Evolutionary conservation across 2,888 invertebrate genomes (phyloP), one percentile per base, ranked within the genome.

Genomic region (Scaptomyza cyrtandrae): DNA sequence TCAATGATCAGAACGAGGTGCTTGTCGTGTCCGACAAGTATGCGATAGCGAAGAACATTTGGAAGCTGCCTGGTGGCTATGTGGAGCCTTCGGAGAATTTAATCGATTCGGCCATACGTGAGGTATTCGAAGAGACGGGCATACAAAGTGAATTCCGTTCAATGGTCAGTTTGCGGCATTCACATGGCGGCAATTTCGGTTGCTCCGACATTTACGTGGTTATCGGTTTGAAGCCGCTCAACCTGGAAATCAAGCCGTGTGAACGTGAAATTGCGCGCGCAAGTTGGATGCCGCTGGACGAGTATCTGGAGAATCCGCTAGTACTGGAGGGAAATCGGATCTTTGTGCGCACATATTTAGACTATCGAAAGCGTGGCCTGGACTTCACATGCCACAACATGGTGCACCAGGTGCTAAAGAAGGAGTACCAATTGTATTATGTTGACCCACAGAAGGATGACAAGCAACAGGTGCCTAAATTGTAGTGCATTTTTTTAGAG

Each of bases 61-160:
- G 97, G 97, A 98, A 98, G 93, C 93, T 98, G 7, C 98, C 98
- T 14, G 98, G 98, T 56, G 98, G 98, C 54, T 96, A 96, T 92
- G 96, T 97, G 16, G 96, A 98, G 91, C 95, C 95, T 92, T 95
- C 97, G 60, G 98, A 98, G 93, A 95, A 97, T 88, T 93, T 98
- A 44, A 93, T 94, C 64, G 95, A 95, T 82, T 97, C 98, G 13
- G 97, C 95, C 0, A 93, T 95, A 56, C 94, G 98, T 74, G 98
- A 98, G 93, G 96, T 98, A 0, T 93, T 94, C 57, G 98, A 98
- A 93, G 98, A 98, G 93, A 98, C 98, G 0, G 96, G 97, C 52
- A 94, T 98, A 58, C 92, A 94, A 75, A 93, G 96, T 0, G 93
- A 94, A 82, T 98, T 97, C 91, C 93, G 95, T 62, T 95, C 96